phyloP scores from a whole-genome alignment of 2,113 vertebrate genomes.

The Fukomys damarensis region DNA sequence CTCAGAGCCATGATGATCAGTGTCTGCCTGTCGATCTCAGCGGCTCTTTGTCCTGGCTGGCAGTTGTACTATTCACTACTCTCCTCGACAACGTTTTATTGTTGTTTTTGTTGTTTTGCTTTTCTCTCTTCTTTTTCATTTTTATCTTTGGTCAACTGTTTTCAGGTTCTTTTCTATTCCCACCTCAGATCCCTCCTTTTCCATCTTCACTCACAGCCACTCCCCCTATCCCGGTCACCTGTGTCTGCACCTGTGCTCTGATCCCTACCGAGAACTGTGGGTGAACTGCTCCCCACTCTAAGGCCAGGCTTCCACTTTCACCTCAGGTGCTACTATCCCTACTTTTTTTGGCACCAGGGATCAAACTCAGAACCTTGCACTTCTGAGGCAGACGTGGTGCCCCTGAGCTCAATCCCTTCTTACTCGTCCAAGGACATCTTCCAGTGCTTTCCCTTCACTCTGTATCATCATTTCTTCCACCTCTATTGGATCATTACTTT shows the following conservation, averaged over 20 bases:
- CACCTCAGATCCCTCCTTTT: not conserved
- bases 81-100: not conserved
- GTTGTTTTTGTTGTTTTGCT: not conserved
- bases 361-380: too few relatives aligned
- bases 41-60: not conserved
- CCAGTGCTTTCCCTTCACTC: not conserved
- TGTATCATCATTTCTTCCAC: not conserved
- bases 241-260: not conserved
- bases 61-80: not conserved
- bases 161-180: not conserved
- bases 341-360: too few relatives aligned
- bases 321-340: too few relatives aligned
- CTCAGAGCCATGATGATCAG: too few relatives aligned
- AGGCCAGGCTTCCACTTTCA: not conserved
- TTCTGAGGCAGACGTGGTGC: too few relatives aligned
- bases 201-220: not conserved
- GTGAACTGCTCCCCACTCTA: not conserved
- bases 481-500: not conserved
- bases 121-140: not conserved
- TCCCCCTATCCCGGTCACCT: not conserved
- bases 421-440: not conserved
- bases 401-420: too few relatives aligned
- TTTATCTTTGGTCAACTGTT: not conserved
- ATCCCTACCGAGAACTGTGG: too few relatives aligned
- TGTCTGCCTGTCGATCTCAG: not conserved